phyloP scores from a whole-genome alignment of 1,140 invertebrate species.

The Holcopasites calliopsidis region DNA sequence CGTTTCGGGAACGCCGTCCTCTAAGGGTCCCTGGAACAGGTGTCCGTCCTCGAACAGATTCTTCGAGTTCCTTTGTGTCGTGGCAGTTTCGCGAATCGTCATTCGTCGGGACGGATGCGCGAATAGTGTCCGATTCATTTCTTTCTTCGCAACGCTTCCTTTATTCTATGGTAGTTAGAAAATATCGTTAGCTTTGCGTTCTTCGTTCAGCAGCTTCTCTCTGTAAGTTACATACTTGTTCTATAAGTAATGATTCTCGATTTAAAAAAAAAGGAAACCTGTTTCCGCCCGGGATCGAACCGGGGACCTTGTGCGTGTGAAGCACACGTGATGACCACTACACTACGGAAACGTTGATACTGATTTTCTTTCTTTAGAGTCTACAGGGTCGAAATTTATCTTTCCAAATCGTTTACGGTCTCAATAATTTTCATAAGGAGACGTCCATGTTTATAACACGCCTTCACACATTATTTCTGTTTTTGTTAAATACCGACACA shows the following conservation, averaged over 20 bases:
- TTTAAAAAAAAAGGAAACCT: constrained; percentile 29
- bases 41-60: background rate
- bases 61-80: background rate
- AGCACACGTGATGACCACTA: constrained; percentile 65
- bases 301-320: constrained; percentile 64
- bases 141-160: too few species aligned
- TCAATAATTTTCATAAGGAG: too few species aligned
- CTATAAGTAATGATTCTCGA: too few species aligned
- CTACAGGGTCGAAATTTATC: background rate
- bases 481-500: too few species aligned
- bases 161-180: too few species aligned
- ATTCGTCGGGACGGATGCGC: background rate
- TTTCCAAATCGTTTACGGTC: background rate
- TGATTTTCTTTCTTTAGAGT: background rate
- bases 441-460: too few species aligned
- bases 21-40: constrained; percentile 4
- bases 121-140: background rate
- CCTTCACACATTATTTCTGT: too few species aligned
- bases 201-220: too few species aligned
- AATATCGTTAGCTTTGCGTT: too few species aligned
- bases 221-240: too few species aligned
- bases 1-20: background rate
- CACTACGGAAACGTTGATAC: constrained; percentile 57
- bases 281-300: constrained; percentile 65
- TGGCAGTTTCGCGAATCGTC: constrained; percentile 14